Evolutionary conservation across 2,797 vertebrate genomes (phyloP).

Genomic region (Graptemys geographica): DNA sequence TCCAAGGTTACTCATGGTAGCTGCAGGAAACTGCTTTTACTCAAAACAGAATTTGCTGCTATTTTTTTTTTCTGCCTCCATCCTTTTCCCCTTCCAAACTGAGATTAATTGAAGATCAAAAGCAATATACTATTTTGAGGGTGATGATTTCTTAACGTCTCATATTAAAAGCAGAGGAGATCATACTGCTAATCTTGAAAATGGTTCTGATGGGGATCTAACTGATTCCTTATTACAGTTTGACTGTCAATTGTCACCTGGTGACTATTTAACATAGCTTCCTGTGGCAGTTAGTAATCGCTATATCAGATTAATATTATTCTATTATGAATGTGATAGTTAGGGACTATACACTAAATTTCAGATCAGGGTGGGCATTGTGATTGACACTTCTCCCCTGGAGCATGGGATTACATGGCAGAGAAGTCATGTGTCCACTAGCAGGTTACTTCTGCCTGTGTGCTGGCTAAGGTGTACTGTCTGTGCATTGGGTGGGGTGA

Average conservation of each 20-base stretch:
- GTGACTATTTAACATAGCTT: constrained; percentile 28
- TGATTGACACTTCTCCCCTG: not conserved
- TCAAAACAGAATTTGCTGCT: not conserved
- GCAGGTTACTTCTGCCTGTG: not conserved
- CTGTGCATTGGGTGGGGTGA: not conserved
- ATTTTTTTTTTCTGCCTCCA: constrained; percentile 1
- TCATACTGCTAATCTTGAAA: constrained; percentile 5
- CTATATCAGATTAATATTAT: too few species aligned
- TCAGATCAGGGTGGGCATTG: not conserved
- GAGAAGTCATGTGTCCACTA: not conserved
- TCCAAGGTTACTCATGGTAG: not conserved
- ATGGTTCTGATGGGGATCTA: constrained; percentile 28
- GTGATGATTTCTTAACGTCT: constrained; percentile 39
- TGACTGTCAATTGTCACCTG: constrained; percentile 30
- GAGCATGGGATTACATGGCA: too few species aligned
- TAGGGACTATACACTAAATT: not conserved
- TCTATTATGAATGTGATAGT: not conserved
- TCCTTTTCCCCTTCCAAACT: constrained; percentile 11
- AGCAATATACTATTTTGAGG: constrained; percentile 28
- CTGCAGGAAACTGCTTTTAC: not conserved
- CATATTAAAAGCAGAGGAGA: constrained; percentile 12
- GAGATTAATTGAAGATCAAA: constrained; percentile 66
- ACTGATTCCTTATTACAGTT: constrained; percentile 2
- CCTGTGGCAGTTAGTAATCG: not conserved
- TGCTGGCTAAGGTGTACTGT: not conserved